Evolutionary conservation across 2,113 vertebrate species (phyloP), one percentile per base, ranked within the genome.

Genomic region (Leucopsar rothschildi): DNA sequence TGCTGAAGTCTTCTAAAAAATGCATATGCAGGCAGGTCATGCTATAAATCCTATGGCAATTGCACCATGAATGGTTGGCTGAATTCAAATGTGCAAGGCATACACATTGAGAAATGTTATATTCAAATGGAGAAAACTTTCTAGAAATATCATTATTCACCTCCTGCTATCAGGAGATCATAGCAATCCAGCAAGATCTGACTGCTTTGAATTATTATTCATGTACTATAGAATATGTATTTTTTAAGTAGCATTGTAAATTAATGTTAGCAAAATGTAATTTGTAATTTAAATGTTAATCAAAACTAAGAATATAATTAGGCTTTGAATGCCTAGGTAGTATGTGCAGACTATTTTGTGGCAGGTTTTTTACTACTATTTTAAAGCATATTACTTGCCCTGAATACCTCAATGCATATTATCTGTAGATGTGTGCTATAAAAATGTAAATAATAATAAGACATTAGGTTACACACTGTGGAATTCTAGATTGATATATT

Each of bases 241-340:
- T 95, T 94, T 96, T 94, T 10, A 92, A 95, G 87, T 55, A 82
- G 89, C 95, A 80, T 79, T 92, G 63, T 95, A 91, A 89, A 96
- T 96, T 95, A 90, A 94, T 88, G 55, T 42, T 66, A 96, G 82
- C 59, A 94, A 95, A 93, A 86, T 0, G 5, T 73, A 90, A 96
- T 94, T 94, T 95, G 90, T 94, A 94, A 97, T 97, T 95, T 96
- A 96, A 96, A 97, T 96, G 93, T 94, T 94, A 97, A 96, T 93
- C 87, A 70, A 69, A 96, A 91, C 75, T 96, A 82, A 87, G 95
- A 92, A 95, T 86, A 80, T 90, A 95, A 96, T 95, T 90, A 90
- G 88, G 73, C 39, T 88, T 72, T 70, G 71, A 93, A 91, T 82
- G 75, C 92, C 50, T 77, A 80, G 25, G 47, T 90, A 76, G 59